Percentiles rank a stretch among this genome's conserved stretches.
phyloP scores from a whole-genome alignment of 2,113 vertebrate species.

The Dasyornis broadbenti region DNA sequence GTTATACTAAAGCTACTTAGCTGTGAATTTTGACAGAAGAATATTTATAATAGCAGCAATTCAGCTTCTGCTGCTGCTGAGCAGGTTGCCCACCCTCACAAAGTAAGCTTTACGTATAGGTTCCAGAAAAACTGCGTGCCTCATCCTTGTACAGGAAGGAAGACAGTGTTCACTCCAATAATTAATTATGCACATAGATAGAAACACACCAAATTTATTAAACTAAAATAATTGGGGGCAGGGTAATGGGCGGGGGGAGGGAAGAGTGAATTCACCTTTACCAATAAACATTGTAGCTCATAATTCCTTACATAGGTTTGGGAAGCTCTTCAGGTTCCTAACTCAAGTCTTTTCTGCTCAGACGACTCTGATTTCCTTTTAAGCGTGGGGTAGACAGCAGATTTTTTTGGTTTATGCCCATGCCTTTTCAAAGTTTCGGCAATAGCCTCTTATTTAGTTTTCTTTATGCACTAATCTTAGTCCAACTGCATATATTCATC shows the following conservation, averaged over 20 bases:
- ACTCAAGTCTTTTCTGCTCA: not conserved
- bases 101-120: not conserved
- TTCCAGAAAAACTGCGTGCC: not conserved
- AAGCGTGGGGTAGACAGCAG: fast-evolving
- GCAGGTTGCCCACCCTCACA: not conserved
- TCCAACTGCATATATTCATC: not conserved
- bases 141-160: not conserved
- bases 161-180: not conserved
- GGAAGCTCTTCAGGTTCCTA: not conserved
- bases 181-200: not conserved
- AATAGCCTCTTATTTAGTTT: not conserved
- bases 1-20: not conserved
- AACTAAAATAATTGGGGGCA: fast-evolving
- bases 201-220: not conserved
- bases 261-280: not conserved
- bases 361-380: not conserved
- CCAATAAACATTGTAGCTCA: not conserved
- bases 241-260: fast-evolving
- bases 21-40: not conserved
- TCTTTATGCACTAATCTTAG: not conserved
- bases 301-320: not conserved
- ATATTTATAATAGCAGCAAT: not conserved
- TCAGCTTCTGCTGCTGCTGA: not conserved
- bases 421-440: not conserved
- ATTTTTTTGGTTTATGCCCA: not conserved